phyloP scores from a whole-genome alignment of 2,797 vertebrate genomes.

The Platalea minor region DNA sequence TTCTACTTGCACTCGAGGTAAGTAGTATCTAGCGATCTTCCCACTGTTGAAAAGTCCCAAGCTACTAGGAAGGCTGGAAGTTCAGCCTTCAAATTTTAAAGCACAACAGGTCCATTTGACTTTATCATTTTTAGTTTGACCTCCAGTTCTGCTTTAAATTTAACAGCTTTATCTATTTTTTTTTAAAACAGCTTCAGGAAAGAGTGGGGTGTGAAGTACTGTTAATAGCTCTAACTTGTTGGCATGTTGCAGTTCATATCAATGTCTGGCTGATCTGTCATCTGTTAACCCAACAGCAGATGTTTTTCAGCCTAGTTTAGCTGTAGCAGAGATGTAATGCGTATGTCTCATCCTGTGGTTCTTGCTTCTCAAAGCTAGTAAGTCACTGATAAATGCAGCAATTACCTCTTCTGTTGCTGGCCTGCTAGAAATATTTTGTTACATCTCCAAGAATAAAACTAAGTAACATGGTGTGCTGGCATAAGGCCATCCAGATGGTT shows the following conservation, averaged over 20 bases:
- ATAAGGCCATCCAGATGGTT: not conserved
- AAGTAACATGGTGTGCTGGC: not conserved
- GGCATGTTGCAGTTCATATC: not conserved
- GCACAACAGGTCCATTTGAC: not conserved
- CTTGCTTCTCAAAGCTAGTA: not conserved
- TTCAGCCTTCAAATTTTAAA: not conserved
- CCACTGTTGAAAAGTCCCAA: not conserved
- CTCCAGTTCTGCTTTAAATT: not conserved
- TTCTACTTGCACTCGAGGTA: not conserved
- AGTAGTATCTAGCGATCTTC: not conserved
- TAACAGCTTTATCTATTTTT: not conserved
- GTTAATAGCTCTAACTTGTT: not conserved
- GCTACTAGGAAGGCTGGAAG: not conserved
- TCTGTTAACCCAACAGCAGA: not conserved
- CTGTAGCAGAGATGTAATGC: not conserved
- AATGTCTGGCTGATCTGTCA: not conserved
- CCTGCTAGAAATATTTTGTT: not conserved
- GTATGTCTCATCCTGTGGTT: not conserved
- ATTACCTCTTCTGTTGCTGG: not conserved
- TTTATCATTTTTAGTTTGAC: not conserved
- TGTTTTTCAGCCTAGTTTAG: not conserved
- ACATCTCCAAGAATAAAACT: not conserved
- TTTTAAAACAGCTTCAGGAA: not conserved
- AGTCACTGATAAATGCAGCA: not conserved
- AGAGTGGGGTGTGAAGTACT: not conserved